Percentiles rank a stretch among this genome's conserved stretches.
Evolutionary conservation across 2,888 invertebrate genomes (phyloP).

Genomic region (Callyntrura sp.): DNA sequence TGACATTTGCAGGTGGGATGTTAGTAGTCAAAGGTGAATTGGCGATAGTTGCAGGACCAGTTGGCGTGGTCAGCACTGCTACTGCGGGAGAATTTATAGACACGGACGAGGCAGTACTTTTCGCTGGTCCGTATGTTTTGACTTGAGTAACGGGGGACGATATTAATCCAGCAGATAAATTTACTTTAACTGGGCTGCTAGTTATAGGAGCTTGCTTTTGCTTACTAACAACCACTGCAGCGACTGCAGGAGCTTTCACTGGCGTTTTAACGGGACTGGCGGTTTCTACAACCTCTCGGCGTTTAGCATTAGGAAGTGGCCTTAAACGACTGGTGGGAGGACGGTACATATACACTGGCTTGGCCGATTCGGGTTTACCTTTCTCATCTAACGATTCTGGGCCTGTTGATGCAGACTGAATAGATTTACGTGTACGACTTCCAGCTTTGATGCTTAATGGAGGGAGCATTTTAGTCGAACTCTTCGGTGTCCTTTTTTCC

Average conservation of each 20-base stretch:
- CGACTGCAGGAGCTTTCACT: neutral
- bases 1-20: neutral
- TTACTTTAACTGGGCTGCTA: conserved; percentile 56
- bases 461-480: conserved; percentile 56
- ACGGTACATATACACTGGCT: conserved; percentile 56
- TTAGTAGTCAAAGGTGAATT: neutral
- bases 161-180: conserved; percentile 53
- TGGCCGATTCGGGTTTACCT: conserved; percentile 29
- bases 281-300: conserved; percentile 55
- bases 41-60: neutral
- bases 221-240: neutral
- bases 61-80: neutral
- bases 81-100: conserved; percentile 18
- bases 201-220: conserved; percentile 10
- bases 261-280: conserved; percentile 29
- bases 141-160: conserved; percentile 76
- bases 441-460: conserved; percentile 73
- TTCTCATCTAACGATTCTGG: conserved; percentile 60
- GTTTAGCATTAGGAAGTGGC: conserved; percentile 80
- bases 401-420: conserved; percentile 48
- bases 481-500: conserved; percentile 59
- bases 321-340: conserved; percentile 80
- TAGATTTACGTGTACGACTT: conserved; percentile 77
- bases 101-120: conserved; percentile 45
- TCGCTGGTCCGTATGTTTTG: conserved; percentile 81